Percentiles rank a stretch among this genome's conserved stretches.
Evolutionary conservation across 2,888 invertebrate species (phyloP).

Genomic region (Vanessa cardui): DNA sequence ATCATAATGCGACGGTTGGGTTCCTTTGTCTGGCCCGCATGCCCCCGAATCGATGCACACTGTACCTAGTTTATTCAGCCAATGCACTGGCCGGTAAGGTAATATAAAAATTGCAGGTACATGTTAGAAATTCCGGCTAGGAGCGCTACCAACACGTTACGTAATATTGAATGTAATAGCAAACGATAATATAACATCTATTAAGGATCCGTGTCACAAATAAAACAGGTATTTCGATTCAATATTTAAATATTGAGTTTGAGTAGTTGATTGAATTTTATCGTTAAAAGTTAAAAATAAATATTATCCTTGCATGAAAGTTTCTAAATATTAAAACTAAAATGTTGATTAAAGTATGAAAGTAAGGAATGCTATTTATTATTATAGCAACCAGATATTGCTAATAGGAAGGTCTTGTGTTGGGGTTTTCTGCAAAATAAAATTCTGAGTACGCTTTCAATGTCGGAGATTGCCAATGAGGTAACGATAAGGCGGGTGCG

Average conservation of each 20-base stretch:
- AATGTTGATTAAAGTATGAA: too few species aligned
- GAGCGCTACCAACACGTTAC: neutral
- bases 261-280: neutral
- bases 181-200: neutral
- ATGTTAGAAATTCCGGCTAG: conserved; percentile 15
- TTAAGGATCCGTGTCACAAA: neutral
- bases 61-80: conserved; percentile 33
- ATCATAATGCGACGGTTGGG: conserved; percentile 52
- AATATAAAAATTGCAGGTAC: conserved; percentile 28
- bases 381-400: conserved; percentile 9
- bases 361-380: neutral
- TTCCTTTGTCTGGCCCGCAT: conserved; percentile 54
- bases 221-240: neutral
- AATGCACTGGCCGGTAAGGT: conserved; percentile 16
- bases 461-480: conserved; percentile 56
- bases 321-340: too few species aligned
- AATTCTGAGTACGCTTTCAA: conserved; percentile 50
- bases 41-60: conserved; percentile 51
- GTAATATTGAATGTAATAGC: conserved; percentile 9
- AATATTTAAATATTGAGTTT: neutral
- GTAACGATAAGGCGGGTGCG: conserved; percentile 54
- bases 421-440: conserved; percentile 45
- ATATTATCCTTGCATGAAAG: too few species aligned
- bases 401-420: conserved; percentile 13
- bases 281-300: too few species aligned